Conservation (phyloP, 2,797 vertebrate species). For the Amblyraja radiata region DNA sequence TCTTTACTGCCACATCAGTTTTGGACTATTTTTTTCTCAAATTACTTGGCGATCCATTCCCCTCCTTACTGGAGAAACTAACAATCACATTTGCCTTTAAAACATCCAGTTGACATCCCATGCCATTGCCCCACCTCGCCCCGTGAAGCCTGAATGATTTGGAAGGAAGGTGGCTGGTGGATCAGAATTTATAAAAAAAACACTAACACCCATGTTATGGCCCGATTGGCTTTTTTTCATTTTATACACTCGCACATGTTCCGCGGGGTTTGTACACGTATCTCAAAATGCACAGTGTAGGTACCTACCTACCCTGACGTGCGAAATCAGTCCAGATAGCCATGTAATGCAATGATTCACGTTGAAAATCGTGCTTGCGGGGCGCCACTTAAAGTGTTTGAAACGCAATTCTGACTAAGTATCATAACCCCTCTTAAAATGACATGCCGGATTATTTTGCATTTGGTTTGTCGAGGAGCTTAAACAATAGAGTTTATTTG, state of each 20-base stretch:
- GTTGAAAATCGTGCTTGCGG: background rate
- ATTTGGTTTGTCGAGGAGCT: background rate
- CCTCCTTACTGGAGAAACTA: background rate
- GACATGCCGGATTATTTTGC: background rate
- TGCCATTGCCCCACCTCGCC: no score
- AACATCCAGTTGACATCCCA: background rate
- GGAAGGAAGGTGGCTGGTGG: background rate
- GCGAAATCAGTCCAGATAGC: no score
- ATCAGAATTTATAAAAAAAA: background rate
- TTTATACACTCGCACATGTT: background rate
- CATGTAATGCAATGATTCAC: constrained; percentile 3
- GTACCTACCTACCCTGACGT: background rate
- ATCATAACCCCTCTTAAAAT: background rate
- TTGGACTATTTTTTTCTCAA: background rate
- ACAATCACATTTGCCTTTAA: background rate
- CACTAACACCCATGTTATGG: background rate
- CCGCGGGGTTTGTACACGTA: background rate
- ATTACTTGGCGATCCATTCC: background rate
- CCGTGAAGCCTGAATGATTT: background rate
- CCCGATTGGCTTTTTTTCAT: background rate
- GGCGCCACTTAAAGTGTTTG: background rate
- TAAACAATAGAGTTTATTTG: background rate
- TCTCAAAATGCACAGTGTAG: background rate
- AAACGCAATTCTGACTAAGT: background rate
- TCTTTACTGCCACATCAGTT: background rate